phyloP scores from a whole-genome alignment of 2,113 vertebrate genomes.

The Alces alces region DNA sequence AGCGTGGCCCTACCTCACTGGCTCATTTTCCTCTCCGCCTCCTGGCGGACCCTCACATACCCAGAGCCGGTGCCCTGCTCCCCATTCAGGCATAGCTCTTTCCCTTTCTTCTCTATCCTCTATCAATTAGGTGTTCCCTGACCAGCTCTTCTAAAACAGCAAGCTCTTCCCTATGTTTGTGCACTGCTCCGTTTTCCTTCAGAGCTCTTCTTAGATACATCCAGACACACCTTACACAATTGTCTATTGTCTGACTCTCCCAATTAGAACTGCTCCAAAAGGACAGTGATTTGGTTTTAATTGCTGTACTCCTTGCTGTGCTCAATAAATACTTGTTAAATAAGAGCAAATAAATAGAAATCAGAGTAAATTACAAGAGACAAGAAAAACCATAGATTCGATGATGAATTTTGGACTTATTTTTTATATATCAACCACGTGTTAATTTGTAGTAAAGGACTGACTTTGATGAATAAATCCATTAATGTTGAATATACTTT shows the following conservation, averaged over 20 bases:
- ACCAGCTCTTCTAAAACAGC: background rate
- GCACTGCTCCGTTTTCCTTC: background rate
- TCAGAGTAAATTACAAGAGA: background rate
- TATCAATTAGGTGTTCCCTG: background rate
- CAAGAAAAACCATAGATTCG: background rate
- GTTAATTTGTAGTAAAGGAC: background rate
- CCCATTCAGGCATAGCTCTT: fast-evolving
- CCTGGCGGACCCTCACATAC: background rate
- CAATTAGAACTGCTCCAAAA: background rate
- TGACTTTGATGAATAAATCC: background rate
- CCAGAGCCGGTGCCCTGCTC: background rate
- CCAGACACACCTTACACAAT: background rate
- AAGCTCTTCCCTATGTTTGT: background rate
- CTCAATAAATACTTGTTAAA: background rate
- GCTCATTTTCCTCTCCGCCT: background rate
- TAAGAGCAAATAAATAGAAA: background rate
- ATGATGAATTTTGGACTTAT: background rate
- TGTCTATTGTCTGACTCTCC: background rate
- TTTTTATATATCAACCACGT: background rate
- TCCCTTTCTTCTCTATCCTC: background rate
- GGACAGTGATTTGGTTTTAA: background rate
- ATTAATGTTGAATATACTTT: background rate
- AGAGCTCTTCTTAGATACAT: background rate
- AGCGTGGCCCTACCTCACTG: background rate
- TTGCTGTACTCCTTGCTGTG: background rate